A percentile compares a stretch with the other conserved stretches of the same genome.
phyloP scores from a whole-genome alignment of 2,888 invertebrate species.

The Candidula unifasciata region DNA sequence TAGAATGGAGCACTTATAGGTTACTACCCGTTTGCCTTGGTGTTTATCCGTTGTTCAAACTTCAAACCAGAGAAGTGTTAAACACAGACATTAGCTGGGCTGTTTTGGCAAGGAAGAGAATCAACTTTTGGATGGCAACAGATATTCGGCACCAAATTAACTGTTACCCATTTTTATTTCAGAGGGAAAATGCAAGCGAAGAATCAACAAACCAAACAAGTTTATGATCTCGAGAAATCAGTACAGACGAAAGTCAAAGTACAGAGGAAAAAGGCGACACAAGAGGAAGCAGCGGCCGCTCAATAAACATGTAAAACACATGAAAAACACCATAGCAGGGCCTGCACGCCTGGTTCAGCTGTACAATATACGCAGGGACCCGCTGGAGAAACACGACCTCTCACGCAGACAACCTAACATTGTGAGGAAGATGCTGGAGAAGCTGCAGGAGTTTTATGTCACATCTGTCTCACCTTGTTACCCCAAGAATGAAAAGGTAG shows the following conservation, averaged over 20 bases:
- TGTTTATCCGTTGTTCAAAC: no score
- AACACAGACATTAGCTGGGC: no score
- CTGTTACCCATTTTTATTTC: neutral
- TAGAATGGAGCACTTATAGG: no score
- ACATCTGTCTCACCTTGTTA: conserved; percentile 27
- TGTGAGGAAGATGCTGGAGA: conserved; percentile 23
- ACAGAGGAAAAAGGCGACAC: neutral
- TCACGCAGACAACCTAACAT: neutral
- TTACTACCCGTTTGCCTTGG: no score
- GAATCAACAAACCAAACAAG: conserved; percentile 2
- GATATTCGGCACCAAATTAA: no score
- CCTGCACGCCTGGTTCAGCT: neutral
- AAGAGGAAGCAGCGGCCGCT: neutral
- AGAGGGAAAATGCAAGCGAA: conserved; percentile 19
- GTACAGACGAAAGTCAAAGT: neutral
- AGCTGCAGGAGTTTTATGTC: conserved; percentile 21
- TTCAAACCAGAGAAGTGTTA: no score
- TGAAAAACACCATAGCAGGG: neutral
- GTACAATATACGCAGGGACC: conserved; percentile 38
- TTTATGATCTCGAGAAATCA: conserved; percentile 14
- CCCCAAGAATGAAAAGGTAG: neutral
- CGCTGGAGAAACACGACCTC: conserved; percentile 5
- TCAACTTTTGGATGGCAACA: no score
- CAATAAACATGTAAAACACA: neutral
- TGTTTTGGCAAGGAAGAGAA: no score